Evolutionary conservation across 1,140 invertebrate species (phyloP).

Genomic region (Paraescarpia echinospica): DNA sequence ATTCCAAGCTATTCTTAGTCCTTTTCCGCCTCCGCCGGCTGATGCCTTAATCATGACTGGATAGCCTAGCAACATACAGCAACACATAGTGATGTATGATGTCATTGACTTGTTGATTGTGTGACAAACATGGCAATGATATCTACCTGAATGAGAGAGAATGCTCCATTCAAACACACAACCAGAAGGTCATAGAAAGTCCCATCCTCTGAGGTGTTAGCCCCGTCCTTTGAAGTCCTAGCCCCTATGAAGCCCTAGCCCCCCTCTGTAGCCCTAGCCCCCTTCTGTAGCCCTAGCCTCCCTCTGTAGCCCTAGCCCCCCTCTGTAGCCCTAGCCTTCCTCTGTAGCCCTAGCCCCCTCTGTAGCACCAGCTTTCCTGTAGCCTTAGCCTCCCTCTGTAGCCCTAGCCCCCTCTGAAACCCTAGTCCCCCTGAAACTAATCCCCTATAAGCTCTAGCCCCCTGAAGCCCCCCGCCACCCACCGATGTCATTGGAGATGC

Average conservation of each 20-base stretch:
- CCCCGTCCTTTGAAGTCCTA: too few species aligned
- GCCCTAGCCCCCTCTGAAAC: not conserved
- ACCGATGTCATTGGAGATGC: constrained; percentile 68
- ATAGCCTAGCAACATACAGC: constrained; percentile 59
- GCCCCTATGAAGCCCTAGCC: not conserved
- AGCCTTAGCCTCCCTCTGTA: not conserved
- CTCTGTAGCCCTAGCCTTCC: not conserved
- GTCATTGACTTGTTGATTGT: constrained; percentile 64
- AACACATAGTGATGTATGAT: not conserved
- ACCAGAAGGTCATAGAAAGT: constrained; percentile 75
- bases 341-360: too few species aligned
- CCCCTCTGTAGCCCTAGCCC: not conserved
- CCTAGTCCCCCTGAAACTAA: not conserved
- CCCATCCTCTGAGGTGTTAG: too few species aligned
- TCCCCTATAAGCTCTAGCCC: too few species aligned
- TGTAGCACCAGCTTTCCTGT: not conserved
- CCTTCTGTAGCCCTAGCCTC: not conserved
- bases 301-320: too few species aligned
- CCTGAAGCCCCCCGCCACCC: not conserved
- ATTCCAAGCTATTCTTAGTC: constrained; percentile 74
- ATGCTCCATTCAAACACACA: constrained; percentile 75
- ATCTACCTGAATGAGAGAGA: constrained; percentile 88
- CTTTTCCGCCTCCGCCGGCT: constrained; percentile 74
- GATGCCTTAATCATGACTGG: constrained; percentile 79
- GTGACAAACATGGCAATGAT: constrained; percentile 88